These are phyloP conservation scores for Lasioglossum albipes DNA, from an alignment of 1,140 invertebrate species.

Conservation along the genomic window DNA sequence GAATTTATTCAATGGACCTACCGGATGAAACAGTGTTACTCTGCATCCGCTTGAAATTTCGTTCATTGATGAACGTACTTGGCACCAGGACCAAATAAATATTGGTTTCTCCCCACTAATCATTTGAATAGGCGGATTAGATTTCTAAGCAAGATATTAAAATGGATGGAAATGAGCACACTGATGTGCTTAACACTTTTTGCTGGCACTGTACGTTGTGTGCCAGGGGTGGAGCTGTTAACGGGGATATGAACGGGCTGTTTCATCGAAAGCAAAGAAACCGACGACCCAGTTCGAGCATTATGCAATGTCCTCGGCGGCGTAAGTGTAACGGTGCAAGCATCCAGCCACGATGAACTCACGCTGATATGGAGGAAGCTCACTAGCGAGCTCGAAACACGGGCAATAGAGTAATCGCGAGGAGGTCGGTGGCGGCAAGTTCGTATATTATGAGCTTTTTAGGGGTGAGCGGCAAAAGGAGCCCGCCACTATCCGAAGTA, in stretches of 20 bases:
- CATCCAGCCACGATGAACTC: constrained; percentile 36
- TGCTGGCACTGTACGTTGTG: too few relatives aligned
- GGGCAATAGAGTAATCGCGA: constrained; percentile 45
- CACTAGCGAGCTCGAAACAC: constrained; percentile 39
- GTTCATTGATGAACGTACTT: too few relatives aligned
- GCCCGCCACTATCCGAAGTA: not conserved
- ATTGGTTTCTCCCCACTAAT: too few relatives aligned
- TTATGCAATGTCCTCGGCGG: not conserved
- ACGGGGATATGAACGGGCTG: not conserved
- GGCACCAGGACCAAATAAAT: too few relatives aligned
- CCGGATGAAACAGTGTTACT: too few relatives aligned
- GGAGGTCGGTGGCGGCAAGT: not conserved
- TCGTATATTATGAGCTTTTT: constrained; percentile 53
- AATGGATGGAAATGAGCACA: too few relatives aligned
- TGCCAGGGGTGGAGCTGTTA: not conserved
- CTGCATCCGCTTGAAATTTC: too few relatives aligned
- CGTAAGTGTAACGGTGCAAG: not conserved
- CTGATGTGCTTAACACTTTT: too few relatives aligned
- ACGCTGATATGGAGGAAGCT: constrained; percentile 44
- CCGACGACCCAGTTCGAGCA: constrained; percentile 22
- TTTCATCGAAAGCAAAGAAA: not conserved
- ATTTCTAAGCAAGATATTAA: too few relatives aligned
- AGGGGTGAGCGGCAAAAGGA: constrained; percentile 9
- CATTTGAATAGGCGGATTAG: too few relatives aligned
- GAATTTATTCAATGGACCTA: too few relatives aligned